Percentiles rank a stretch among this genome's conserved stretches.
phyloP scores from a whole-genome alignment of 2,797 vertebrate species.

The Clarias laeviceps region DNA sequence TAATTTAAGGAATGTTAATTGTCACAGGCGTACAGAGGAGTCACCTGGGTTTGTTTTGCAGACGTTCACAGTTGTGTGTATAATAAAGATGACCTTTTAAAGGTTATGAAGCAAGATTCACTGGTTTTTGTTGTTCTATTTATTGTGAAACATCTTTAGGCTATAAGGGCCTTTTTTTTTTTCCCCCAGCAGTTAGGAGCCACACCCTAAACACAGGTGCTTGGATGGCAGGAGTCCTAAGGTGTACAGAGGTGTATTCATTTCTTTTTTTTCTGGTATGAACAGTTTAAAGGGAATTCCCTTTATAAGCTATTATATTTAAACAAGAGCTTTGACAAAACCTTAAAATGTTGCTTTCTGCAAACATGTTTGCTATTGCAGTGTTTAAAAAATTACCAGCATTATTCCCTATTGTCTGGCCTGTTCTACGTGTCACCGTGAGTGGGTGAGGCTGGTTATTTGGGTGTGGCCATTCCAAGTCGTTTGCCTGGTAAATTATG shows the following conservation, averaged over 20 bases:
- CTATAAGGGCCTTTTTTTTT: neutral
- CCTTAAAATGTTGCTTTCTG: neutral
- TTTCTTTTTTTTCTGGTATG: neutral
- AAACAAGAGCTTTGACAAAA: neutral
- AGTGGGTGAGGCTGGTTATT: constrained; percentile 24
- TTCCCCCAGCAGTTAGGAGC: neutral
- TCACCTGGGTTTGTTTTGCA: constrained; percentile 35
- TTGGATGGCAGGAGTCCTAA: neutral
- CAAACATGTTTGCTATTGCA: neutral
- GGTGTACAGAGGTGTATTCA: neutral
- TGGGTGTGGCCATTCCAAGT: constrained; percentile 38
- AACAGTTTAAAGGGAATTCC: neutral
- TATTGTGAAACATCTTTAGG: constrained; percentile 7
- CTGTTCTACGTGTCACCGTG: neutral
- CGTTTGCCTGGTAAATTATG: constrained; percentile 62
- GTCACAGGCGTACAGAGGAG: constrained; percentile 25
- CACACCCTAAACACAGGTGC: constrained; percentile 45
- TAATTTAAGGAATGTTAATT: constrained; percentile 14
- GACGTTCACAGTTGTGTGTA: neutral
- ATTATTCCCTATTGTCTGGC: constrained; percentile 21
- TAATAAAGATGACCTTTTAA: constrained; percentile 4
- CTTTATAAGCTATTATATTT: neutral
- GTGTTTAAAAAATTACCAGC: neutral
- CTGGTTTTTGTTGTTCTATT: neutral
- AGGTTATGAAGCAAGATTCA: neutral